Evolutionary conservation across 2,113 vertebrate genomes (phyloP), one percentile per base, ranked within the genome.

Genomic region (Ondatra zibethicus): DNA sequence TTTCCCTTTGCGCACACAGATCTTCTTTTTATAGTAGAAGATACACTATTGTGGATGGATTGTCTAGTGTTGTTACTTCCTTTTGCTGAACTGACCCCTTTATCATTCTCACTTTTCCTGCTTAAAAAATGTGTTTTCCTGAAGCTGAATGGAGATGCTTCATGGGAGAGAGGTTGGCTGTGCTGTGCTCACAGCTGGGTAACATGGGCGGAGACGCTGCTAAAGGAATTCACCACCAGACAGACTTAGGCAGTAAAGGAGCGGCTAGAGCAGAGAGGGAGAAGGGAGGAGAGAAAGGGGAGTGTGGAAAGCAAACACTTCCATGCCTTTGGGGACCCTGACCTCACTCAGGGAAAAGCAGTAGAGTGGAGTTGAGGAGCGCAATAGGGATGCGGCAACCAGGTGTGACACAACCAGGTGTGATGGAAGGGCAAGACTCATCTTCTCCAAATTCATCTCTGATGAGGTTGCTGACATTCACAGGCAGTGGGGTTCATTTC

Each of bases 301-400:
- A 27, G 50, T n/a, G 52, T n/a, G 52, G 52, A 0, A n/a, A 47
- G 36, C 10, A 7, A 61, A 25, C 39, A 58, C 39, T 21, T 14
- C 55, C 36, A 29, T 29, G 81, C 7, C 42, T 25, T 63, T 31
- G 42, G 7, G 81, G 23, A 6, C 9, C 73, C 58, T 55, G 80
- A 65, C 11, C 23, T 84, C 81, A 75, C 4, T 27, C 58, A 23
- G 42, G 31, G 29, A 23, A 72, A 10, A 89, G 11, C 63, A 58
- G 10, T 4, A 13, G 63, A 70, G 39, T 9, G n/a, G 61, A 68
- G 42, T 7, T 50, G 70, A 13, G 11, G 77, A 55, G 25, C 1
- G 0, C 27, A 19, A 21, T 16, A 36, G 63, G 50, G 63, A 6
- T 33, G 85, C 7, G 7, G 33, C 29, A 50, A 47, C 0, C 0